Percentiles rank a stretch among this genome's conserved stretches.
Evolutionary conservation across 2,113 vertebrate species (phyloP).

Genomic region (Cyanistes caeruleus): DNA sequence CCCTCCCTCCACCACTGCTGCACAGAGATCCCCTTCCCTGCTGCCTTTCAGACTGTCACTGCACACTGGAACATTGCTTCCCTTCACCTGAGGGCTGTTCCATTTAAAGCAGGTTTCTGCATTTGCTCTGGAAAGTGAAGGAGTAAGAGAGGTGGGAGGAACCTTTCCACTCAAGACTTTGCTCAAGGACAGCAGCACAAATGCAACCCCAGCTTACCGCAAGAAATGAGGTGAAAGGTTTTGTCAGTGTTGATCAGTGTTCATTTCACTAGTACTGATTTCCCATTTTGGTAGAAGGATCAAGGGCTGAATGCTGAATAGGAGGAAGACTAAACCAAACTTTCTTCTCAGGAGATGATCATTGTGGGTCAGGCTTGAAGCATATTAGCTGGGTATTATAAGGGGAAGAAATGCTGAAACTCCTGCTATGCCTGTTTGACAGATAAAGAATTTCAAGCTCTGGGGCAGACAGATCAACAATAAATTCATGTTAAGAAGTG

Average conservation of each 20-base stretch:
- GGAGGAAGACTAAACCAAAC: conserved; percentile 17
- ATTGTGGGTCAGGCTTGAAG: conserved; percentile 50
- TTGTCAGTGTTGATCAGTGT: conserved; percentile 58
- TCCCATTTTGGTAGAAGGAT: conserved; percentile 46
- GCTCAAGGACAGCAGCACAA: not conserved
- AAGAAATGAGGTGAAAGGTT: conserved; percentile 37
- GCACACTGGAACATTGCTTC: not conserved
- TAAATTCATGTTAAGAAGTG: conserved; percentile 57
- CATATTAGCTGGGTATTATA: not conserved
- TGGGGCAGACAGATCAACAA: conserved; percentile 64
- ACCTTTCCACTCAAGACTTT: conserved; percentile 19
- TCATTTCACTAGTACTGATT: conserved; percentile 37
- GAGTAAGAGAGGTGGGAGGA: not conserved
- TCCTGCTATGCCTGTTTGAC: conserved; percentile 60
- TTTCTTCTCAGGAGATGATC: conserved; percentile 55
- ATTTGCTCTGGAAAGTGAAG: not conserved
- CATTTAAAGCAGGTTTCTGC: conserved; percentile 25
- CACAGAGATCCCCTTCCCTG: not conserved
- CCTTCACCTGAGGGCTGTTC: conserved; percentile 11
- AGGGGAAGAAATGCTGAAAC: conserved; percentile 58
- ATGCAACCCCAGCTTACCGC: not conserved
- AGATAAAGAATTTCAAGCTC: conserved; percentile 68
- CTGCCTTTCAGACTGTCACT: conserved; percentile 9
- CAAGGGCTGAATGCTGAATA: conserved; percentile 50
- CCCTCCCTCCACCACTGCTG: not conserved